These are phyloP conservation scores for Neoitamus cyanurus DNA, from an alignment of 2,888 invertebrate genomes.

Conservation along the genomic window DNA sequence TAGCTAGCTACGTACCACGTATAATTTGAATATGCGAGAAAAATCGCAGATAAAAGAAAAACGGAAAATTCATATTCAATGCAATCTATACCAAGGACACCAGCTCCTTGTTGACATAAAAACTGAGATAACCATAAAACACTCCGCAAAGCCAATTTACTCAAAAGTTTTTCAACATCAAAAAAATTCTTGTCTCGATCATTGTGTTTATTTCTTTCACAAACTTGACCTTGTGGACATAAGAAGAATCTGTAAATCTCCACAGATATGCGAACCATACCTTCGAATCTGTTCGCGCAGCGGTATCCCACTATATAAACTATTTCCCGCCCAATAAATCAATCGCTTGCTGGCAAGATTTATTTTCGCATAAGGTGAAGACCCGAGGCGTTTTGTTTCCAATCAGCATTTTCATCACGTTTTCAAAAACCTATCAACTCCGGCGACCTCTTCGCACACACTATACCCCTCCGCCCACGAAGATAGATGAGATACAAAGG, in stretches of 20 bases:
- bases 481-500: neutral
- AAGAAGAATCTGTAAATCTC: neutral
- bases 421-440: conserved; percentile 18
- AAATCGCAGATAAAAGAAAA: neutral
- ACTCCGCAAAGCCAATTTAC: neutral
- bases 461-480: neutral
- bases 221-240: neutral
- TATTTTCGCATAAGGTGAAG: neutral
- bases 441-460: neutral
- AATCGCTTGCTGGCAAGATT: neutral
- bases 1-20: no score
- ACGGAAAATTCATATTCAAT: neutral
- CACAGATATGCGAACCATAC: neutral
- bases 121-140: neutral
- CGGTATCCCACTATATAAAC: neutral
- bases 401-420: conserved; percentile 9
- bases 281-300: neutral
- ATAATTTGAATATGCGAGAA: neutral
- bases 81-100: neutral
- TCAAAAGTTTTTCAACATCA: neutral
- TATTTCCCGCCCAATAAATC: neutral
- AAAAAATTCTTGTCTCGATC: neutral
- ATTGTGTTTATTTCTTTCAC: neutral
- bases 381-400: neutral
- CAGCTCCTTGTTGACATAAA: no score